These are phyloP conservation scores for Dryococelus australis DNA, from an alignment of 2,888 invertebrate species.

Conservation along the genomic window DNA sequence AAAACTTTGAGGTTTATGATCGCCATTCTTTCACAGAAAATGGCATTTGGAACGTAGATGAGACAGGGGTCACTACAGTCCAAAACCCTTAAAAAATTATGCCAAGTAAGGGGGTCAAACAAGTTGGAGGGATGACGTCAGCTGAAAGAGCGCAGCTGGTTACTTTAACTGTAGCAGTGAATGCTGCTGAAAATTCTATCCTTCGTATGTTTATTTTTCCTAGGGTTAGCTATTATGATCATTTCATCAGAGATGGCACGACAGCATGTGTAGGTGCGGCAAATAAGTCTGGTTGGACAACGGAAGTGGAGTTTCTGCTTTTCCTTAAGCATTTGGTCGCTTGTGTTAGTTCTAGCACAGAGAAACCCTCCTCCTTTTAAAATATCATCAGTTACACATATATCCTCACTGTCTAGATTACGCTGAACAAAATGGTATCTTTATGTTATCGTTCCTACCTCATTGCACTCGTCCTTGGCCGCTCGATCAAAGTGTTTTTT, in stretches of 20 bases:
- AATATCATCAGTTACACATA: not conserved
- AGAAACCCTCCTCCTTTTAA: not conserved
- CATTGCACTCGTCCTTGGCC: not conserved
- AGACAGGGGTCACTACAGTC: slow-evolving; percentile 3
- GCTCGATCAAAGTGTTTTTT: slow-evolving; percentile 10
- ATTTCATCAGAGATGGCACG: not conserved
- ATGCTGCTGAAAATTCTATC: too few relatives aligned
- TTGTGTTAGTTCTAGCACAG: not conserved
- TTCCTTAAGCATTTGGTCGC: not conserved
- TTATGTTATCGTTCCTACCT: too few relatives aligned
- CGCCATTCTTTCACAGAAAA: slow-evolving; percentile 11
- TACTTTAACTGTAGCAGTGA: too few relatives aligned
- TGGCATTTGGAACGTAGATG: slow-evolving; percentile 18
- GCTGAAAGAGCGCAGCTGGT: not conserved
- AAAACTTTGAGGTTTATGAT: slow-evolving; percentile 20
- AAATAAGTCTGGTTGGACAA: too few relatives aligned
- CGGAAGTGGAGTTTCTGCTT: not conserved
- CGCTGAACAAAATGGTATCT: not conserved
- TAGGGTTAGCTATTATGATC: not conserved
- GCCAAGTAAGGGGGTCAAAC: not conserved
- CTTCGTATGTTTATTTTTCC: slow-evolving; percentile 11
- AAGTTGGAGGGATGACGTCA: not conserved
- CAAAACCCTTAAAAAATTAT: slow-evolving; percentile 12
- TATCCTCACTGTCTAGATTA: too few relatives aligned
- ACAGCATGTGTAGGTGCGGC: not conserved